Evolutionary conservation across 2,113 vertebrate genomes (phyloP).

Genomic region (Cromileptes altivelis): DNA sequence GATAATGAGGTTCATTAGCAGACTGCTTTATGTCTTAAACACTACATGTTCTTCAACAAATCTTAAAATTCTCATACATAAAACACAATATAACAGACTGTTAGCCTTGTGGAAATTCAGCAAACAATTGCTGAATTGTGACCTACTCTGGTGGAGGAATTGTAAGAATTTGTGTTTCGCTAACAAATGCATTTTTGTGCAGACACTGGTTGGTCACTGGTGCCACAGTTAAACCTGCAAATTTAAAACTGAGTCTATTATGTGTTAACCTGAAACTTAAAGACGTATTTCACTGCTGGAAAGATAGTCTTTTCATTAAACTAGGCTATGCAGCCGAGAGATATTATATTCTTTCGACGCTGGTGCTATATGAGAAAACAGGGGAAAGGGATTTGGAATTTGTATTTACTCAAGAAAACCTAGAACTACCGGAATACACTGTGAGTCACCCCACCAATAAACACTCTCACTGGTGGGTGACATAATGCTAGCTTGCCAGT

Average conservation of each 20-base stretch:
- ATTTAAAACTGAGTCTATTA: not conserved
- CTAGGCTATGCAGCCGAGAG: too few species aligned
- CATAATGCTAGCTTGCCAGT: too few species aligned
- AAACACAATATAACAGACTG: not conserved
- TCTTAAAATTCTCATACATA: not conserved
- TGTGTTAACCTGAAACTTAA: not conserved
- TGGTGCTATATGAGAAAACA: too few species aligned
- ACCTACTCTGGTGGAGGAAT: slow-evolving; percentile 7
- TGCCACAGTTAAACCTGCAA: slow-evolving; percentile 6
- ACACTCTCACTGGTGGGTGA: too few species aligned
- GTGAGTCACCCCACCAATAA: too few species aligned
- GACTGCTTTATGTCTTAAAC: not conserved
- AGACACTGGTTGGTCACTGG: not conserved
- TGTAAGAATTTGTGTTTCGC: slow-evolving; percentile 26
- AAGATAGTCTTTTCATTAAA: too few species aligned
- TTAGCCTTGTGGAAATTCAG: slow-evolving; percentile 11
- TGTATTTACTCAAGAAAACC: too few species aligned
- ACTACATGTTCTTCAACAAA: not conserved
- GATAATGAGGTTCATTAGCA: not conserved
- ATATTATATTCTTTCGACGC: too few species aligned
- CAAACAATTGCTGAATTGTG: slow-evolving; percentile 1
- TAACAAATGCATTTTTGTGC: slow-evolving; percentile 1
- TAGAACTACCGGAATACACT: too few species aligned
- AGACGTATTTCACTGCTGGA: too few species aligned
- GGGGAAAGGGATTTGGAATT: too few species aligned